Evolutionary conservation across 2,113 vertebrate species (phyloP).

Genomic region (Nycticorax nycticorax): DNA sequence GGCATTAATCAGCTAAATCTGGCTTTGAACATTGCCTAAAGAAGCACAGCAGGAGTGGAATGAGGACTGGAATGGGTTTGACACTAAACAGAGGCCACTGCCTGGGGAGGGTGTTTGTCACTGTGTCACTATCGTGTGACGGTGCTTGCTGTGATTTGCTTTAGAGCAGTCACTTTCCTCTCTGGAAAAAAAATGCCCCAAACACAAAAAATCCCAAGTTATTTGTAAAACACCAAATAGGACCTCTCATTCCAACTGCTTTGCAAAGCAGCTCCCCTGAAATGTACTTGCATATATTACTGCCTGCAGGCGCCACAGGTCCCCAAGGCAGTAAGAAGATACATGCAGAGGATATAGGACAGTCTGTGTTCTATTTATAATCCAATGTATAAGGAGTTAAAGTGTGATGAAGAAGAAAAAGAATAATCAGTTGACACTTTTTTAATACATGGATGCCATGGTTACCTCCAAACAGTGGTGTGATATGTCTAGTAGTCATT

Average conservation of each 20-base stretch:
- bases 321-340: neutral
- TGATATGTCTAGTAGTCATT: neutral
- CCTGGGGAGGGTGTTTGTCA: neutral
- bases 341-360: neutral
- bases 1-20: neutral
- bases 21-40: neutral
- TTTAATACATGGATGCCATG: neutral
- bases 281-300: neutral
- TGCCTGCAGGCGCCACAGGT: neutral
- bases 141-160: neutral
- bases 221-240: neutral
- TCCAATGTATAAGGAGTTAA: neutral
- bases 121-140: fast-evolving
- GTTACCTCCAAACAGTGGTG: neutral
- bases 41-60: neutral
- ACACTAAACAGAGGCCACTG: neutral
- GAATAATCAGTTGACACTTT: neutral
- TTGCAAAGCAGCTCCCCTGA: neutral
- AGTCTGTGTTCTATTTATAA: neutral
- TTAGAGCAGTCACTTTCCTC: neutral
- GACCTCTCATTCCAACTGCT: neutral
- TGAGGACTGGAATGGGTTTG: neutral
- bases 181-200: neutral
- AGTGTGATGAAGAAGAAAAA: neutral
- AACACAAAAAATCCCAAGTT: neutral